Evolutionary conservation across 2,888 invertebrate genomes (phyloP).

Genomic region (Drosophila neotestacea): DNA sequence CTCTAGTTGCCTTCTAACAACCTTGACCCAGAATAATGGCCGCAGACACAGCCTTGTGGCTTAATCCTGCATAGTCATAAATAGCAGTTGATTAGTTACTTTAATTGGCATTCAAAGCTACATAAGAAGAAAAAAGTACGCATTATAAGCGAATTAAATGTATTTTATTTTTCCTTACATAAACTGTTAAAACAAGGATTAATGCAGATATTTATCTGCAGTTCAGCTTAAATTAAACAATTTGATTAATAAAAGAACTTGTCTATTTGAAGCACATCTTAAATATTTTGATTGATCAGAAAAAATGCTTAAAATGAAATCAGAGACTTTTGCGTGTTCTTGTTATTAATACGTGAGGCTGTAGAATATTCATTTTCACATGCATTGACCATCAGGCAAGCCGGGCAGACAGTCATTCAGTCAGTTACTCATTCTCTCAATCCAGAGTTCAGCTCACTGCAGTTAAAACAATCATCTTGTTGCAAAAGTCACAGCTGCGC

Average conservation of each 20-base stretch:
- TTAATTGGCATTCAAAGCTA: slow-evolving; percentile 58
- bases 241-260: not conserved
- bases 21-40: slow-evolving; percentile 61
- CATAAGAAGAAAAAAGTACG: slow-evolving; percentile 9
- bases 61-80: slow-evolving; percentile 40
- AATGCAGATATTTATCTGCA: not conserved
- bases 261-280: too few species aligned
- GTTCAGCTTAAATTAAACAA: not conserved
- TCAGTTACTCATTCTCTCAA: slow-evolving; percentile 18
- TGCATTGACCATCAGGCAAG: slow-evolving; percentile 37
- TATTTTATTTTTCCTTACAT: not conserved
- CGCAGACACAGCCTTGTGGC: slow-evolving; percentile 32
- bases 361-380: slow-evolving; percentile 70
- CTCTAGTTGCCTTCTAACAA: slow-evolving; percentile 12
- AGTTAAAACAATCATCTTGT: slow-evolving; percentile 63
- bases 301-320: slow-evolving; percentile 17
- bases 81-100: slow-evolving; percentile 65
- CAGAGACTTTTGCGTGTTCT: slow-evolving; percentile 48
- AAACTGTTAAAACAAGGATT: not conserved
- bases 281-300: not conserved
- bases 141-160: not conserved
- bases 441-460: slow-evolving; percentile 9
- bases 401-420: slow-evolving; percentile 3
- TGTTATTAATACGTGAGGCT: slow-evolving; percentile 67
- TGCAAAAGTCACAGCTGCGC: slow-evolving; percentile 47